Percentiles rank a stretch among this genome's conserved stretches.
phyloP scores from a whole-genome alignment of 2,797 vertebrate genomes.

The Bovichtus variegatus region DNA sequence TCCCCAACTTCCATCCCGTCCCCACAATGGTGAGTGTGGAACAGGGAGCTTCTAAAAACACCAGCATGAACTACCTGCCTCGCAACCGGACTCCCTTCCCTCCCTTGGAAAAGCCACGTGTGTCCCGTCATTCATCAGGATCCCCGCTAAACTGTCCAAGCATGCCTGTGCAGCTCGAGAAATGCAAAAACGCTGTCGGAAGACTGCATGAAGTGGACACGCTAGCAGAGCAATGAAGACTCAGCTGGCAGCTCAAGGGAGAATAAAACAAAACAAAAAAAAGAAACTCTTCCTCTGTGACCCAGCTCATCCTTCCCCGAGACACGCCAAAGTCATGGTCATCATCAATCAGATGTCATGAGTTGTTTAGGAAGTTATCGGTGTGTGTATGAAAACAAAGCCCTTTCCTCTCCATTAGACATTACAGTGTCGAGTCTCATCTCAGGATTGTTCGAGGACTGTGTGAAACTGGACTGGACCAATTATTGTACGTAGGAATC shows the following conservation, averaged over 20 bases:
- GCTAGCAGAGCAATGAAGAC: slow-evolving; percentile 47
- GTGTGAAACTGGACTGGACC: slow-evolving; percentile 76
- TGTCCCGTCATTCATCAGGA: slow-evolving; percentile 49
- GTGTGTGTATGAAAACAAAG: slow-evolving; percentile 37
- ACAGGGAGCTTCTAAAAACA: slow-evolving; percentile 74
- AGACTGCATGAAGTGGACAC: slow-evolving; percentile 74
- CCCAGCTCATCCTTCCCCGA: slow-evolving; percentile 41
- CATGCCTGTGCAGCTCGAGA: slow-evolving; percentile 71
- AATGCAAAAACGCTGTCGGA: slow-evolving; percentile 61
- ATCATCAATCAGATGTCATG: slow-evolving; percentile 67
- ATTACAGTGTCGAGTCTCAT: slow-evolving; percentile 79
- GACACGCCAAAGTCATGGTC: slow-evolving; percentile 51
- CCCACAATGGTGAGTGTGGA: slow-evolving; percentile 32
- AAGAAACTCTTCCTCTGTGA: slow-evolving; percentile 33
- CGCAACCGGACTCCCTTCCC: slow-evolving; percentile 42
- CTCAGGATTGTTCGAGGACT: slow-evolving; percentile 82
- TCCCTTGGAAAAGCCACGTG: slow-evolving; percentile 5
- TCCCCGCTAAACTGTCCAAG: slow-evolving; percentile 56
- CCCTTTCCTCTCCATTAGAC: slow-evolving; percentile 61
- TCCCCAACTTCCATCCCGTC: slow-evolving; percentile 31
- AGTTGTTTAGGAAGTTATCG: slow-evolving; percentile 49
- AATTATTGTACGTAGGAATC: slow-evolving; percentile 64
- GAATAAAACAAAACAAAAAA: neutral
- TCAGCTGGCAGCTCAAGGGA: slow-evolving; percentile 8
- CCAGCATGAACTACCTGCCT: slow-evolving; percentile 86